phyloP scores from a whole-genome alignment of 64 coral and sea anemone species.

The Platygyra sinensis region DNA sequence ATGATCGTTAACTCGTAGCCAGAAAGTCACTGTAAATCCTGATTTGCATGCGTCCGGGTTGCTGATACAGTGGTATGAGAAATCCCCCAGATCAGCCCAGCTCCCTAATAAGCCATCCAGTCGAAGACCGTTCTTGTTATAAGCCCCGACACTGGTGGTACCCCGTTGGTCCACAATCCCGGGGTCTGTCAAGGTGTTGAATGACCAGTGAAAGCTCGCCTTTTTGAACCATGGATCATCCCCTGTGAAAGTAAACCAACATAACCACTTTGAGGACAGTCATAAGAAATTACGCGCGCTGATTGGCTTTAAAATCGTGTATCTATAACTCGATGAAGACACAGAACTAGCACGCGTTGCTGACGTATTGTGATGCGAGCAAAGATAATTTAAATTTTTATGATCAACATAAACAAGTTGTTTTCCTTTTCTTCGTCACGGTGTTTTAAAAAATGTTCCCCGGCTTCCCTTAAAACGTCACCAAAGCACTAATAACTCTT shows the following conservation, averaged over 20 bases:
- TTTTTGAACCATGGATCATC: conserved; percentile 81
- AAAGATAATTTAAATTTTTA: too few species aligned
- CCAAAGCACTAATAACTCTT: too few species aligned
- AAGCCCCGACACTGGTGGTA: conserved; percentile 39
- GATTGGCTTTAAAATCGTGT: too few species aligned
- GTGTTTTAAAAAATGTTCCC: too few species aligned
- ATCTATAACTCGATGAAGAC: too few species aligned
- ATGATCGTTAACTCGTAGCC: conserved; percentile 58
- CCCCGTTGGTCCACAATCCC: conserved; percentile 10
- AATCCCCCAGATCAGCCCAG: conserved; percentile 59
- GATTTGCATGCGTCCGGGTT: conserved; percentile 63
- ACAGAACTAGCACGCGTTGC: too few species aligned
- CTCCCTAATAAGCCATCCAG: conserved; percentile 48
- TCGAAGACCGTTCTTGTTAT: conserved; percentile 75
- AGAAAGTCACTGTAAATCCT: conserved; percentile 89
- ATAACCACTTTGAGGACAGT: too few species aligned
- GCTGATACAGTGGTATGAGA: conserved; percentile 68
- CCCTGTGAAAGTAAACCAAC: background rate
- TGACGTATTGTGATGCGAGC: too few species aligned
- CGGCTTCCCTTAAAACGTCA: too few species aligned
- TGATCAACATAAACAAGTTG: too few species aligned
- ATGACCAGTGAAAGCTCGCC: conserved; percentile 83
- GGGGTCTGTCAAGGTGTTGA: conserved; percentile 41
- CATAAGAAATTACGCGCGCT: too few species aligned
- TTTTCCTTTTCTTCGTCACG: too few species aligned